Evolutionary conservation across 2,797 vertebrate genomes (phyloP), one percentile per base, ranked within the genome.

Genomic region (Microhierax caerulescens): DNA sequence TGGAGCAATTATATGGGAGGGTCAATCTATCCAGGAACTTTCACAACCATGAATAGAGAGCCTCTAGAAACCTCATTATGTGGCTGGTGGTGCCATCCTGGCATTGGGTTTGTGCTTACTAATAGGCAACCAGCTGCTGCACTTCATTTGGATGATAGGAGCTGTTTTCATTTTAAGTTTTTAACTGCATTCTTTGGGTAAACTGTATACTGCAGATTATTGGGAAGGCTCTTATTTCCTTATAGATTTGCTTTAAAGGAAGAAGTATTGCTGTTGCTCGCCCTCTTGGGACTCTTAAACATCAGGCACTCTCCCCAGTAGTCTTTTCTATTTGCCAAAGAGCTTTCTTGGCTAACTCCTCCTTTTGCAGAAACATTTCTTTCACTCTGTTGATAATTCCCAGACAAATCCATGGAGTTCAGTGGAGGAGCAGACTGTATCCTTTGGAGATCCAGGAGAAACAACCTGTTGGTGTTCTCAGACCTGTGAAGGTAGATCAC

Each of bases 291-390:
- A 63, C 81, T 74, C 74, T 85, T 36, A 34, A 41, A 43, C 88
- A 68, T 86, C 90, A 93, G 63, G 48, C 94, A 30, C 81, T 96
- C 80, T 90, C 91, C 37, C 67, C 67, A 18, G 36, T 5, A 45
- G 4, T 68, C 77, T 17, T 17, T 64, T 51, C 37, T 12, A 1
- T 27, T 39, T 77, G 96, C 96, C 89, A 96, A 96, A 97, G 95
- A 97, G 96, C 96, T 96, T 97, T 97, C 95, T 95, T 97, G 96
- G 96, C 96, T 63, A 41, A 41, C 75, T 77, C 51, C 36, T 60
- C 84, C 45, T 87, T 88, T 17, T 24, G 56, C 54, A 82, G 69
- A 76, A 73, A 41, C 59, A 5, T 24, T 63, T 87, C 48, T 79
- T 92, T 61, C 72, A 32, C 37, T 84, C 70, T 60, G 45, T 48